Evolutionary conservation across 2,113 vertebrate genomes (phyloP), one percentile per base, ranked within the genome.

Genomic region (Cephalopterus ornatus): DNA sequence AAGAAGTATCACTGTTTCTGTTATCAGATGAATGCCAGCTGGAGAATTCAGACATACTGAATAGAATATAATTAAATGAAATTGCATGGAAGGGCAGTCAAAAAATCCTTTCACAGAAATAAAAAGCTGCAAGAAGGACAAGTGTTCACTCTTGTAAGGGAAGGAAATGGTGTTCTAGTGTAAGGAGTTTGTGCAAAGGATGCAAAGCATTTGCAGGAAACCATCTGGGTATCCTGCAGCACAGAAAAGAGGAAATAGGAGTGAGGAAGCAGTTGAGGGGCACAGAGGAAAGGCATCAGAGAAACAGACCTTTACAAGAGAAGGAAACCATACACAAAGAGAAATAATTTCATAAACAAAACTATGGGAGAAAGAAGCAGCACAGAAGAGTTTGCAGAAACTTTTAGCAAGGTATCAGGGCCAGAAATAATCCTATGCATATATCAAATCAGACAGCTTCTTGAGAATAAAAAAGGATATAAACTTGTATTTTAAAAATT

Each of bases 171-270:
- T 90, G 68, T 84, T 94, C 86, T 89, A 73, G 63, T 89, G 52
- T n/a, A 49, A 80, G 44, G 73, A 86, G 76, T 74, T 81, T 93
- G 72, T 96, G 85, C 76, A 96, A 93, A 96, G 95, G 94, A 97
- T 88, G 82, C 72, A 93, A 93, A 95, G 90, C 85, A 41, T 77
- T 93, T 84, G 61, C 95, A 97, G 95, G 95, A 97, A 97, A 94
- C 95, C 92, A 96, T 91, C 93, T 96, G 96, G 92, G 88, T 86
- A 96, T 96, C 95, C 92, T 93, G 96, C 92, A 91, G 91, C 65
- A 88, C 44, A 92, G 83, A 94, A 90, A 96, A 95, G 92, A 93
- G 95, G 96, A 96, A 97, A 91, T 46, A 88, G 41, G 56, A 94
- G 65, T 78, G 83, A 96, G 96, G 92, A 97, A 96, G 93, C 2